Conservation (phyloP, 2,888 invertebrate species). For the Pelosia muscerda region DNA sequence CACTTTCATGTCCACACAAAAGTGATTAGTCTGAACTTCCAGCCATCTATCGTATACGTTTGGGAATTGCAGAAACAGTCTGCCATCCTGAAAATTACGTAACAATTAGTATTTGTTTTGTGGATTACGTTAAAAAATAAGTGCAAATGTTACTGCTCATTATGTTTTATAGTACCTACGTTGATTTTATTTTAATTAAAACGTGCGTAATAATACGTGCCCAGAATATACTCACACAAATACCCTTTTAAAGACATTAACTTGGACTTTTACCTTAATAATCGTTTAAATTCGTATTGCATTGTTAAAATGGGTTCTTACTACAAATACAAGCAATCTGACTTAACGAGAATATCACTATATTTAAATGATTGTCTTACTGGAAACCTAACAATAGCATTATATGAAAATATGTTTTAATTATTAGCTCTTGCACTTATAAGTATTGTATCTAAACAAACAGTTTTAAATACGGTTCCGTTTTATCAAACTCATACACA, state of each 20-base stretch:
- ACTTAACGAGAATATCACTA: background rate
- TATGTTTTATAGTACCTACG: too few relatives aligned
- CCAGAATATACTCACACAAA: too few relatives aligned
- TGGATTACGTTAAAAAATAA: background rate
- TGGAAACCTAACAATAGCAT: background rate
- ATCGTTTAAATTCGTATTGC: too few relatives aligned
- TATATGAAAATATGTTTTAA: too few relatives aligned
- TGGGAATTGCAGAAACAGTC: conserved; percentile 16
- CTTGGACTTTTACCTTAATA: too few relatives aligned
- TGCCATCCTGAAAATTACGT: conserved; percentile 20
- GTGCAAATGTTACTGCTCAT: background rate
- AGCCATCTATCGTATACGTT: conserved; percentile 24
- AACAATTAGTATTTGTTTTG: background rate
- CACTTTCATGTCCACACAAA: conserved; percentile 24
- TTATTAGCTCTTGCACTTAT: background rate
- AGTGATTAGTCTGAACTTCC: conserved; percentile 18
- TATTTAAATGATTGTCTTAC: background rate
- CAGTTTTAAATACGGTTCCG: background rate
- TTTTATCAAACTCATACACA: background rate
- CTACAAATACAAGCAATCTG: background rate
- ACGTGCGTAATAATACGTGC: too few relatives aligned
- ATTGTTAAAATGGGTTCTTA: too few relatives aligned
- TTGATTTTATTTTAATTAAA: too few relatives aligned
- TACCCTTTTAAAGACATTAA: too few relatives aligned
- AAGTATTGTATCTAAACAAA: background rate